Conservation (phyloP, 2,113 vertebrate genomes). For the Eidolon helvum region DNA sequence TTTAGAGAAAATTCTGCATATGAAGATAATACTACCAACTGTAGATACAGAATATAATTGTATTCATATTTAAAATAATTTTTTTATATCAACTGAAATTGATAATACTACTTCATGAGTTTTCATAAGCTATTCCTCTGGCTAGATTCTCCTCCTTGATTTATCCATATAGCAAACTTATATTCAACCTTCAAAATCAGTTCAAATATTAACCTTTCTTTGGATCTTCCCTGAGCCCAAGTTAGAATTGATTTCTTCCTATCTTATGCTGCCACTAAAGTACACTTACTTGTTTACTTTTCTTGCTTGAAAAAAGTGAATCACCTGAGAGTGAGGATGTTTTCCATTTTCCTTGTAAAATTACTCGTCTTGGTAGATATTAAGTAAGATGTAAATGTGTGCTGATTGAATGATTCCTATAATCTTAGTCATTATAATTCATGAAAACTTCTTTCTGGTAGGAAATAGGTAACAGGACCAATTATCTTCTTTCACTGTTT, state of each 20-base stretch:
- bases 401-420: neutral
- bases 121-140: neutral
- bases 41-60: neutral
- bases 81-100: neutral
- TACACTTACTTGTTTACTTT: neutral
- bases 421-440: neutral
- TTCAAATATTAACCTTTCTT: constrained; percentile 19
- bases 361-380: neutral
- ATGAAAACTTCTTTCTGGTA: neutral
- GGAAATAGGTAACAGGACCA: neutral
- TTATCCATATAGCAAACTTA: neutral
- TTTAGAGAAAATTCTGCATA: neutral
- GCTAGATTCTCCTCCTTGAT: neutral
- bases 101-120: neutral
- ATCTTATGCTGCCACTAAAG: neutral
- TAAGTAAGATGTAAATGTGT: neutral
- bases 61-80: neutral
- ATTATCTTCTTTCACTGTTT: neutral
- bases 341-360: neutral
- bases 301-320: neutral
- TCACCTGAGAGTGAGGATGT: neutral
- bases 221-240: neutral
- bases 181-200: neutral
- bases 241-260: neutral
- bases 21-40: neutral